Percentiles rank a stretch among this genome's conserved stretches.
Evolutionary conservation across 2,888 invertebrate genomes (phyloP).

Genomic region (Platycheirus rosarum): DNA sequence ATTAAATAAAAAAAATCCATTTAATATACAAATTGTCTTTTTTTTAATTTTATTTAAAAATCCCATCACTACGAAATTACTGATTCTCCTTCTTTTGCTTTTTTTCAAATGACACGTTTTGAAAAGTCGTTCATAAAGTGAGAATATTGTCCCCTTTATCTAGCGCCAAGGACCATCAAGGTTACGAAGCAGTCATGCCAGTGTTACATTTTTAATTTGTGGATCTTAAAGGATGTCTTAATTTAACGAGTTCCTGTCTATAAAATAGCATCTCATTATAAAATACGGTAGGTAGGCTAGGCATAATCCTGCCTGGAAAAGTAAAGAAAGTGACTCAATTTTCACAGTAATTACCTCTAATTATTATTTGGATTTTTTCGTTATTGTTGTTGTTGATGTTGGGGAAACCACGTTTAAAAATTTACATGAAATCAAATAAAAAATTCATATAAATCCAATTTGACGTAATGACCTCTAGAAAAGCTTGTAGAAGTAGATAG

Average conservation of each 20-base stretch:
- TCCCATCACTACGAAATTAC: neutral
- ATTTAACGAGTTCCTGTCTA: conserved; percentile 43
- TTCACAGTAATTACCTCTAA: conserved; percentile 40
- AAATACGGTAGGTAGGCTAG: conserved; percentile 6
- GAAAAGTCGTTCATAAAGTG: conserved; percentile 20
- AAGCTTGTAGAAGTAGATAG: neutral
- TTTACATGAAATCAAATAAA: conserved; percentile 62
- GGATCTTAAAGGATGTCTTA: conserved; percentile 46
- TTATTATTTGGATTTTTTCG: conserved; percentile 39
- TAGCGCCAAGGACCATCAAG: conserved; percentile 10
- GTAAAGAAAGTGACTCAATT: conserved; percentile 33
- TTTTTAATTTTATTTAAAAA: conserved; percentile 49
- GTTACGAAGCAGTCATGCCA: conserved; percentile 17
- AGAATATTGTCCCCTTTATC: neutral
- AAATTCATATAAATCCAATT: conserved; percentile 70
- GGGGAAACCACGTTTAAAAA: conserved; percentile 43
- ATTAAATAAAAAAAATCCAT: conserved; percentile 59
- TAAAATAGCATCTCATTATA: conserved; percentile 52
- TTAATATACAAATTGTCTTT: conserved; percentile 50
- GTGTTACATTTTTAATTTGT: conserved; percentile 65
- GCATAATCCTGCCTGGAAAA: conserved; percentile 1
- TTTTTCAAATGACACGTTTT: conserved; percentile 28
- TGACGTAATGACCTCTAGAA: conserved; percentile 54
- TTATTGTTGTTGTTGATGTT: conserved; percentile 4
- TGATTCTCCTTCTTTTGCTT: neutral